Conservation (phyloP, 2,797 vertebrate species). For the Peromyscus eremicus region DNA sequence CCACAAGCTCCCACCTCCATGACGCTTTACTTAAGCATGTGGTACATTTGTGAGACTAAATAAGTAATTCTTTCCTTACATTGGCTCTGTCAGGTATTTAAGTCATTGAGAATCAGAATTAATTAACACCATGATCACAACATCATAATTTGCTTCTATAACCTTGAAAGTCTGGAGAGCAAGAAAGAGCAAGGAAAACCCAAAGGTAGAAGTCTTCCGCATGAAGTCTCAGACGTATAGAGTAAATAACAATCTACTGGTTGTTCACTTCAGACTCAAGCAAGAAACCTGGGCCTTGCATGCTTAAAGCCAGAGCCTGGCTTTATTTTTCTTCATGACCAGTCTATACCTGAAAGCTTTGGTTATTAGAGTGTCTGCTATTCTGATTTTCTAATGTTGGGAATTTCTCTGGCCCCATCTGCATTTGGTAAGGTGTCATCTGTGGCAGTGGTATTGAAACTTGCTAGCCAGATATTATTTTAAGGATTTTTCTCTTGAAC, state of each 20-base stretch:
- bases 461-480: background rate
- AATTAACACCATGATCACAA: background rate
- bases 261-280: background rate
- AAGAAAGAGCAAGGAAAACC: background rate
- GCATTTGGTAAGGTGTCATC: background rate
- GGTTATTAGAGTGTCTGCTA: background rate
- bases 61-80: background rate
- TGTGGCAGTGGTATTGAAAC: no score
- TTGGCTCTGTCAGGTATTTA: background rate
- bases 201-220: rapidly evolving
- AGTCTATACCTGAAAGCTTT: background rate
- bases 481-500: background rate
- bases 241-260: background rate
- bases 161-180: background rate
- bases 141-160: no score
- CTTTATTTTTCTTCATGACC: background rate
- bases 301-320: background rate
- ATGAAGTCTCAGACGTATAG: background rate
- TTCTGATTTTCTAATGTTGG: background rate
- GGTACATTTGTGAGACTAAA: background rate
- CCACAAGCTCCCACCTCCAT: background rate
- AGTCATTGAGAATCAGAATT: background rate
- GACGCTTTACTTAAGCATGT: no score
- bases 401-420: background rate
- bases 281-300: background rate